phyloP scores from a whole-genome alignment of 1,140 invertebrate species.

The Apis laboriosa region DNA sequence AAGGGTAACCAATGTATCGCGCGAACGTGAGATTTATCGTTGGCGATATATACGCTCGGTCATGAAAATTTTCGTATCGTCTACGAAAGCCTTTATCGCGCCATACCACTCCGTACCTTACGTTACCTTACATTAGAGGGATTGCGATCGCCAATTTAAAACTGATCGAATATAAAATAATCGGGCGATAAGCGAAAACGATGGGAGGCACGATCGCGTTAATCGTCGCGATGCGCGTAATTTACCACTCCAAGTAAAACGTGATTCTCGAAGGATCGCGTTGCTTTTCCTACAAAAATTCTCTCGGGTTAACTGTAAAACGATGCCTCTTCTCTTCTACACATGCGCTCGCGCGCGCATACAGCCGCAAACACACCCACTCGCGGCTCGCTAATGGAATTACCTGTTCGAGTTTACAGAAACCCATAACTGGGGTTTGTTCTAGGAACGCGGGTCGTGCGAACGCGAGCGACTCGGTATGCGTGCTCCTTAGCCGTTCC shows the following conservation, averaged over 20 bases:
- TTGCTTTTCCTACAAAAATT: conserved; percentile 62
- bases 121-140: background rate
- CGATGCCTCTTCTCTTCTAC: conserved; percentile 21
- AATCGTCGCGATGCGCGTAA: background rate
- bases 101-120: no score
- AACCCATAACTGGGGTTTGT: conserved; percentile 67
- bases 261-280: conserved; percentile 31
- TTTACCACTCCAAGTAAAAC: conserved; percentile 29
- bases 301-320: conserved; percentile 63
- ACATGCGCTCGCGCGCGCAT: conserved; percentile 21
- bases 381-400: conserved; percentile 63
- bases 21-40: background rate
- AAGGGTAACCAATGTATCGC: background rate
- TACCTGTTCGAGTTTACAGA: conserved; percentile 68
- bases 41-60: background rate
- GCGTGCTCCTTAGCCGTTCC: conserved; percentile 17
- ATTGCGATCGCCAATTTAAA: conserved; percentile 6
- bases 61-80: no score
- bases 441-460: conserved; percentile 64
- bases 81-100: background rate
- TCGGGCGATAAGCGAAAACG: conserved; percentile 38
- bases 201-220: background rate
- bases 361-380: conserved; percentile 63
- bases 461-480: conserved; percentile 33
- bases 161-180: background rate